phyloP scores from a whole-genome alignment of 37 sponge, comb jelly and placozoan genomes.

The Halisarca cf. caerulea region DNA sequence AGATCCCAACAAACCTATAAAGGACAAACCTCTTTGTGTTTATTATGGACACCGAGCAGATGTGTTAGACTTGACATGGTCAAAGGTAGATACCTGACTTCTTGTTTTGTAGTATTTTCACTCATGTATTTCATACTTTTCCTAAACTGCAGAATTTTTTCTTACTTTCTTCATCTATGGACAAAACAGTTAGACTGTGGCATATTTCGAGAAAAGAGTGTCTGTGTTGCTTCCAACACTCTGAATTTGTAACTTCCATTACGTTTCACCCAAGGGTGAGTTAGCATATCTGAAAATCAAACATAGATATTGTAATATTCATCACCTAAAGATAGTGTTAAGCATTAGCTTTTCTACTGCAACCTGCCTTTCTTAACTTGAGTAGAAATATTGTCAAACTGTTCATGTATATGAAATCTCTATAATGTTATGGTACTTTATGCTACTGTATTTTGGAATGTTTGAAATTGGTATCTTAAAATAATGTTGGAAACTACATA shows the following conservation, averaged over 20 bases:
- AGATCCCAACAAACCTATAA: slow-evolving; percentile 47
- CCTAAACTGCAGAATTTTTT: slow-evolving; percentile 81
- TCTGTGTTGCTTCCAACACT: slow-evolving; percentile 92
- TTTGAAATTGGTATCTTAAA: too few species aligned
- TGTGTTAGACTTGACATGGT: slow-evolving; percentile 90
- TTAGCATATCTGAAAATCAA: too few species aligned
- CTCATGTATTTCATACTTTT: neutral
- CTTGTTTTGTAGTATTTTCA: neutral
- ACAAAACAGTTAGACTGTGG: slow-evolving; percentile 95
- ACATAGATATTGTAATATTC: too few species aligned
- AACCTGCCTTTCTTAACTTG: too few species aligned
- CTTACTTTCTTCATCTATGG: slow-evolving; percentile 91
- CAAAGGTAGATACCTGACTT: slow-evolving; percentile 61
- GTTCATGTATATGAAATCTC: too few species aligned
- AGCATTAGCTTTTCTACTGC: too few species aligned
- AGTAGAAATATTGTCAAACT: too few species aligned
- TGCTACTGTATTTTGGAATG: too few species aligned
- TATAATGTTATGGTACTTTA: too few species aligned
- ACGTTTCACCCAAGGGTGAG: slow-evolving; percentile 92
- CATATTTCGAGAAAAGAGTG: slow-evolving; percentile 91
- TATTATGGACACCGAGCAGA: slow-evolving; percentile 89
- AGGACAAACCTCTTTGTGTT: slow-evolving; percentile 73
- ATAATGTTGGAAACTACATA: too few species aligned
- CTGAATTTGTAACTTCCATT: slow-evolving; percentile 94
- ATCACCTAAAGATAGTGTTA: too few species aligned